A percentile compares a stretch with the other conserved stretches of the same genome.
These are phyloP conservation scores for Gavialis gangeticus DNA, from an alignment of 2,113 vertebrate genomes.

Conservation along the genomic window DNA sequence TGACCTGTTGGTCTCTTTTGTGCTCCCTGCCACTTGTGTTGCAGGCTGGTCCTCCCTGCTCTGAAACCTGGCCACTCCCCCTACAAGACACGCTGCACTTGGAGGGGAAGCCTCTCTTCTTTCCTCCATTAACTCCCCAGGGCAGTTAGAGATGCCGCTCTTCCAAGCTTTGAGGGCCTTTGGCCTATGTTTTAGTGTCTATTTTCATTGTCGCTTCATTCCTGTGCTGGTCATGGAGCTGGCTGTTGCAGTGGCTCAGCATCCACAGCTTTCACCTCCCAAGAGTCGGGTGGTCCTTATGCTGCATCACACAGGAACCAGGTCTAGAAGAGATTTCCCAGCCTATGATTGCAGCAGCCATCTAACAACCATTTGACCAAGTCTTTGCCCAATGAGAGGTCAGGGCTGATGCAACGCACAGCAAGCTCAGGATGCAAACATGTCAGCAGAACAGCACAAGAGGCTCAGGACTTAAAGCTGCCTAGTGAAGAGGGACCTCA, in stretches of 20 bases:
- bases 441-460: too few species aligned
- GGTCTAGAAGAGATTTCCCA: too few species aligned
- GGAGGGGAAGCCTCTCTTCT: not conserved
- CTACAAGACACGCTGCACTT: not conserved
- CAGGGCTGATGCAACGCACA: too few species aligned
- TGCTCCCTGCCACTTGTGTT: too few species aligned
- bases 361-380: too few species aligned
- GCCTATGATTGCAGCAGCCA: too few species aligned
- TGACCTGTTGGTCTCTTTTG: too few species aligned
- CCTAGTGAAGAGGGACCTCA: too few species aligned
- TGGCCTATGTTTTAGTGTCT: not conserved
- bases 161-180: not conserved
- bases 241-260: not conserved
- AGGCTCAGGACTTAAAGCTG: too few species aligned
- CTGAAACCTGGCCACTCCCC: not conserved
- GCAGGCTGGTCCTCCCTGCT: not conserved
- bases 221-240: not conserved
- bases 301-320: too few species aligned
- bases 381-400: not conserved
- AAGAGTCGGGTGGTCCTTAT: not conserved
- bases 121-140: not conserved
- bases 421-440: too few species aligned
- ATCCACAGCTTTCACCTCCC: not conserved
- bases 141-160: not conserved
- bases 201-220: not conserved